These are phyloP conservation scores for Caranx melampygus DNA, from an alignment of 2,113 vertebrate species.

Conservation along the genomic window DNA sequence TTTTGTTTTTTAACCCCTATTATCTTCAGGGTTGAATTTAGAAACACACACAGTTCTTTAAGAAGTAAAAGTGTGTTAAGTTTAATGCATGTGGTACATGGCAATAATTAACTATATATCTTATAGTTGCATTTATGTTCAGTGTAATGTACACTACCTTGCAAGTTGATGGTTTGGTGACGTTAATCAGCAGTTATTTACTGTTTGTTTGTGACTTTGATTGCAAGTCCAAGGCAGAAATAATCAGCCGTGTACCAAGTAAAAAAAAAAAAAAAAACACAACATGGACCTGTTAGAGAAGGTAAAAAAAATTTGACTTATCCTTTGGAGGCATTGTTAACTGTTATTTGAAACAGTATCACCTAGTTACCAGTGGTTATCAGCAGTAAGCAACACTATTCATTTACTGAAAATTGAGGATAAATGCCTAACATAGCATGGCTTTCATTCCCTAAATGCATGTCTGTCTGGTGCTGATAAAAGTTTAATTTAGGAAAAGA, in stretches of 20 bases:
- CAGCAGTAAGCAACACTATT: background rate
- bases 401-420: background rate
- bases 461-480: background rate
- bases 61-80: background rate
- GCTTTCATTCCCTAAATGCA: background rate
- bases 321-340: too few species aligned
- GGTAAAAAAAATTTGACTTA: too few species aligned
- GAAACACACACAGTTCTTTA: background rate
- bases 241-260: too few species aligned
- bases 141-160: background rate
- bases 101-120: background rate
- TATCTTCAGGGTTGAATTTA: background rate
- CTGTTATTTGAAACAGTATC: too few species aligned
- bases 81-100: background rate
- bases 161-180: too few species aligned
- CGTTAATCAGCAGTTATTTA: too few species aligned
- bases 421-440: background rate
- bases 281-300: too few species aligned
- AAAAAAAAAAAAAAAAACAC: too few species aligned
- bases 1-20: conserved; percentile 10
- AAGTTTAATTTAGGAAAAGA: conserved; percentile 9
- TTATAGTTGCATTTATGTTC: background rate
- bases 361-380: too few species aligned
- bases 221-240: too few species aligned
- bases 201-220: too few species aligned